A percentile compares a stretch with the other conserved stretches of the same genome.
Evolutionary conservation across 2,888 invertebrate species (phyloP).

Genomic region (Adelphocoris suturalis): DNA sequence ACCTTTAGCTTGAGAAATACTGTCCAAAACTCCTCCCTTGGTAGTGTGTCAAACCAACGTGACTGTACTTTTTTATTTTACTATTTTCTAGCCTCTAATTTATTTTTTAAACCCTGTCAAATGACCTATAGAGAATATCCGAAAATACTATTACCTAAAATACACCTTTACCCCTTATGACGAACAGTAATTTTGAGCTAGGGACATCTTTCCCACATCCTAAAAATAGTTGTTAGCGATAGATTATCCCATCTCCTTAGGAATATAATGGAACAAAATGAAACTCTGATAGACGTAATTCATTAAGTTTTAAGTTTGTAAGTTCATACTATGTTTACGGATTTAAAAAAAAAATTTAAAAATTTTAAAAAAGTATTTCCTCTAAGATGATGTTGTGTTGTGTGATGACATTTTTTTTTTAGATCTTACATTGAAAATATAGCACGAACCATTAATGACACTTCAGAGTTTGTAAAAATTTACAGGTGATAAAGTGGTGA

Average conservation of each 20-base stretch:
- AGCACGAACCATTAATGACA: constrained; percentile 25
- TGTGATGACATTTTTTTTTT: constrained; percentile 32
- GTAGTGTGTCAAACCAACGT: constrained; percentile 11
- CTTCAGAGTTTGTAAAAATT: neutral
- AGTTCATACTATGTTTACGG: constrained; percentile 17
- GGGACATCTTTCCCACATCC: neutral
- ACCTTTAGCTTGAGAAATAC: constrained; percentile 28
- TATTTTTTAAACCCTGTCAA: constrained; percentile 3
- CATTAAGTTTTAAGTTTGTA: constrained; percentile 55
- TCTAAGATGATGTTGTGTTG: constrained; percentile 23
- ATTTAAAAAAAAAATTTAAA: constrained; percentile 45
- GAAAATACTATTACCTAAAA: neutral
- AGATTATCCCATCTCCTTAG: neutral
- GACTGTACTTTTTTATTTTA: constrained; percentile 17
- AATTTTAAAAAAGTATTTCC: constrained; percentile 29
- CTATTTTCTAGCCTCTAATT: constrained; percentile 22
- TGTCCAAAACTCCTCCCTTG: neutral
- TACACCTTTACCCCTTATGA: neutral
- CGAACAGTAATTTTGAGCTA: constrained; percentile 1
- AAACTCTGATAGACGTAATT: constrained; percentile 40
- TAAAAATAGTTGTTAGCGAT: neutral
- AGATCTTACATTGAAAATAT: constrained; percentile 3
- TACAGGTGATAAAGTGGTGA: constrained; percentile 7
- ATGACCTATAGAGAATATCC: neutral
- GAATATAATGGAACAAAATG: neutral